Base-by-base conservation (phyloP, 2,113 vertebrate species). In the Zosterops pallidus region DNA sequence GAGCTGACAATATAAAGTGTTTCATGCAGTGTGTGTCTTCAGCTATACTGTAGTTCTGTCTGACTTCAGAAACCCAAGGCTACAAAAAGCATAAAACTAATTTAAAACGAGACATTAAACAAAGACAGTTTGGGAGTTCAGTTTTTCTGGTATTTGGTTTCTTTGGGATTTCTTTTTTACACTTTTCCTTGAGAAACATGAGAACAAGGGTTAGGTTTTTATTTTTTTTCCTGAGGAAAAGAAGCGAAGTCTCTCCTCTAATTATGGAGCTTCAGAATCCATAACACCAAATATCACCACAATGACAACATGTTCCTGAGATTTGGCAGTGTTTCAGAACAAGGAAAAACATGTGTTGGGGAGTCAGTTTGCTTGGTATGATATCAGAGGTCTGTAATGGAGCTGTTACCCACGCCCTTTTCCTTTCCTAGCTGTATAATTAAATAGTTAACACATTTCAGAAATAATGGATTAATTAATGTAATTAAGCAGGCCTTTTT, bases 381-480 rank as follows among this genome's bases (percentile, higher is more conserved):
- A 68, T 93, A 95, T 57, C 76, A 70, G 69, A 82, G 76, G 62
- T 76, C 69, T 93, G 86, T 86, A 94, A 86, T 57, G 49, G 80
- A 97, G 80, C 83, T 93, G 62, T 93, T 94, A 81, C 65, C 62
- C 74, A 95, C 17, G 1, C 80, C 86, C 76, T 93, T 89, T 82
- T 86, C 76, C 46, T 86, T 47, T 75, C 17, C 83, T 79, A 68
- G n/a, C 57, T 64, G 80, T 95, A 92, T 96, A 93, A 94, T 97
- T 97, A 95, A 95, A 90, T 60, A 95, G 83, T 96, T 95, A 96
- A 95, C 92, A 94, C 88, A 57, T 92, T 93, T 94, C 90, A 90
- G 88, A 69, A 94, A 71, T 93, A 96, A 96, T 95, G 86, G 88
- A 94, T 88, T 95, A 96, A 96, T 97, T 95, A 96, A 89, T 89